A percentile compares a stretch with the other conserved stretches of the same genome.
Evolutionary conservation across 1,140 invertebrate species (phyloP).

Genomic region (Diploscapter pachys): DNA sequence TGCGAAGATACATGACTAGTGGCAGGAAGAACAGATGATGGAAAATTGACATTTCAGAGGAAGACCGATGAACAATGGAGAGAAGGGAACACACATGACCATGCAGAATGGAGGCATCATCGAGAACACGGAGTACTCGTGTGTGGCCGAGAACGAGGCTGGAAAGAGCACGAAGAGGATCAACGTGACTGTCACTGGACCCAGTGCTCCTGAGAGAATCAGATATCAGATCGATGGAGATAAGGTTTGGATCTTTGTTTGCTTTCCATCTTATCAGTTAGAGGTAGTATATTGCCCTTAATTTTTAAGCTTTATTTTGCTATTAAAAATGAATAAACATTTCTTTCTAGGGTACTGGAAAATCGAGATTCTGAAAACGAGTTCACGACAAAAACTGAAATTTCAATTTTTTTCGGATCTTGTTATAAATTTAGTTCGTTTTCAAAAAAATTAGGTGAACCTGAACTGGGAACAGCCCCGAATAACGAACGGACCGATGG

Average conservation of each 20-base stretch:
- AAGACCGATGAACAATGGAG: slow-evolving; percentile 42
- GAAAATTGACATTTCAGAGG: slow-evolving; percentile 33
- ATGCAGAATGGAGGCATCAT: slow-evolving; percentile 51
- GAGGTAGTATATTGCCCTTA: no score
- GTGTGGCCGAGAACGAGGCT: slow-evolving; percentile 58
- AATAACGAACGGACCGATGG: slow-evolving; percentile 55
- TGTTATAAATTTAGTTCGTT: no score
- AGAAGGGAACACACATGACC: slow-evolving; percentile 48
- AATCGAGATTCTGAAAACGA: no score
- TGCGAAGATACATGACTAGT: no score
- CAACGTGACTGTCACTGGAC: slow-evolving; percentile 49
- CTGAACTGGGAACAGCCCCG: slow-evolving; percentile 53
- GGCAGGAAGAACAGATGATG: no score
- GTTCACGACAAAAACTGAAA: no score
- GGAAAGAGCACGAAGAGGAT: slow-evolving; percentile 49
- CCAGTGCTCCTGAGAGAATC: slow-evolving; percentile 49
- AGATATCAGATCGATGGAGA: slow-evolving; percentile 55
- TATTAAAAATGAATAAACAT: no score
- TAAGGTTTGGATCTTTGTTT: no score
- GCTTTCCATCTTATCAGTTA: no score
- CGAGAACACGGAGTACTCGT: slow-evolving; percentile 52
- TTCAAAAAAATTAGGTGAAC: slow-evolving; percentile 24
- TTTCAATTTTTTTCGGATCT: no score
- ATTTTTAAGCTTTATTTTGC: no score
- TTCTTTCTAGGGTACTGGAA: no score